Base-by-base conservation (phyloP, 2,888 invertebrate species). In the Panopea generosa region DNA sequence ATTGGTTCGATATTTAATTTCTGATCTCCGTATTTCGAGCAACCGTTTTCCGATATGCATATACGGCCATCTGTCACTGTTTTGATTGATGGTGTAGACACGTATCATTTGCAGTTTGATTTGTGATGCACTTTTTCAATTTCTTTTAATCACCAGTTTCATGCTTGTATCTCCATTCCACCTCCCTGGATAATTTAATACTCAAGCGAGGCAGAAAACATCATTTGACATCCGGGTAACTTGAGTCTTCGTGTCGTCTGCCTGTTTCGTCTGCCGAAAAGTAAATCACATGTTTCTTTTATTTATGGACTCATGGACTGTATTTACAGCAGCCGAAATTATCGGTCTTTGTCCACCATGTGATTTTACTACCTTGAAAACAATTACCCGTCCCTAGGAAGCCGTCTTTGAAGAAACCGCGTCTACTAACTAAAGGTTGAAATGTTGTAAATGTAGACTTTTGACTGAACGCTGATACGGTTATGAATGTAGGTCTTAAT, bases 201-300 rank as follows among this genome's bases (percentile, higher is more conserved):
- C 68, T 61, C 69, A 56, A 69, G 50, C 69, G 72, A 59, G 66
- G 76, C 73, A 67, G 76, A 75, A 80, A 80, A 80, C 72, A 47
- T 47, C 60, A 61, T 62, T 50, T 80, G 80, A 80, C 80, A 80
- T 69, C 68, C 72, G 72, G 74, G 80, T 71, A 80, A 80, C 76
- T 56, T 24, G 75, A 80, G 27, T 53, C 80, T 55, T 20, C 45
- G 27, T 52, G 80, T 80, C 80, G 80, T 72, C 80, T 80, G 80
- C 76, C 80, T 47, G 62, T 76, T 72, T 69, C 63, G 75, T 76
- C 73, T 72, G 76, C 65, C 56, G 76, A 76, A 76, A 80, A 59
- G 61, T 70, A 80, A 80, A 80, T 80, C 80, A 80, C 80, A 80
- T 66, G 76, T 63, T 66, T 61, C 49, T 33, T 43, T 76, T 69